Percentiles rank a stretch among this genome's conserved stretches.
Evolutionary conservation across 2,797 vertebrate species (phyloP).

Genomic region (Anisognathus igniventris): DNA sequence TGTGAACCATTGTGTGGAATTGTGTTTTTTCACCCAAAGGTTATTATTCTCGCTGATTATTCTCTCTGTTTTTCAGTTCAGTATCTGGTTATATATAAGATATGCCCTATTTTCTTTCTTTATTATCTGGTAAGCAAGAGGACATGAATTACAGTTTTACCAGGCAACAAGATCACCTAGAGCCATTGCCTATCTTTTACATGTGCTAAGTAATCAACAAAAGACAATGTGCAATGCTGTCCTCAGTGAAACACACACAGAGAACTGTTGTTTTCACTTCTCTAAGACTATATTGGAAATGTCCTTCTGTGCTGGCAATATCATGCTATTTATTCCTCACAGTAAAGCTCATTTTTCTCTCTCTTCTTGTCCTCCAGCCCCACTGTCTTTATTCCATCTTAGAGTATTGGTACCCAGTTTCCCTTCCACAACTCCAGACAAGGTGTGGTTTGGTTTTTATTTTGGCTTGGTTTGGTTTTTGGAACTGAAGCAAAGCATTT

Average conservation of each 20-base stretch:
- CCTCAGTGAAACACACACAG: neutral
- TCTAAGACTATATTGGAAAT: neutral
- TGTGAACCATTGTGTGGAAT: rapidly evolving
- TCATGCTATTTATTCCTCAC: neutral
- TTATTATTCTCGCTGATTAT: neutral
- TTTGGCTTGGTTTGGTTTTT: neutral
- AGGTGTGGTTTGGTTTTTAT: neutral
- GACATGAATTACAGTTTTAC: neutral
- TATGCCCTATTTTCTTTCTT: neutral
- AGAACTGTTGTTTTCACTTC: neutral
- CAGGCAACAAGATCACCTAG: neutral
- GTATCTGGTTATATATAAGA: neutral
- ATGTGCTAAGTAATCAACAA: neutral
- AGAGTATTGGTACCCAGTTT: neutral
- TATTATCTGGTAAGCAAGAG: neutral
- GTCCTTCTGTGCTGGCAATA: neutral
- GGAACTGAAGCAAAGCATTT: neutral
- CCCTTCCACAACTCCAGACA: neutral
- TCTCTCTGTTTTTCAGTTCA: neutral
- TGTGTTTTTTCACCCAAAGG: neutral
- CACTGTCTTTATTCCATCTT: rapidly evolving
- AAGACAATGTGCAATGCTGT: rapidly evolving
- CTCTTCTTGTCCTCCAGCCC: neutral
- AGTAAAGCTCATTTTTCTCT: neutral
- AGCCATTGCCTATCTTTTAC: neutral